Evolutionary conservation across 2,113 vertebrate species (phyloP).

Genomic region (Hepsetus odoe): DNA sequence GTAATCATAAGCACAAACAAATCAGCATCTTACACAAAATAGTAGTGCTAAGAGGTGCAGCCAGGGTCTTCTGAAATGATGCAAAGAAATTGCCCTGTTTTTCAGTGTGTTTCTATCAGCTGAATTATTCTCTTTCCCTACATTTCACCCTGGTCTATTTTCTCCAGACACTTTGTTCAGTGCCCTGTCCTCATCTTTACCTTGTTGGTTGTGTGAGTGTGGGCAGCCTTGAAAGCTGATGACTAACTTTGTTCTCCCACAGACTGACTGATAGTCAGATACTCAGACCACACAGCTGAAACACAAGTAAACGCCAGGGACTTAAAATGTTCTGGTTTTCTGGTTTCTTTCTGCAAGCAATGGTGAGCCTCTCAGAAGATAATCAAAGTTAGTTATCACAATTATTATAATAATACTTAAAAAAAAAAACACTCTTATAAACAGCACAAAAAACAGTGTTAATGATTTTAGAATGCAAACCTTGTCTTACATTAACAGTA

Average conservation of each 20-base stretch:
- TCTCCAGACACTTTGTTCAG: background rate
- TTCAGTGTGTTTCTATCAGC: background rate
- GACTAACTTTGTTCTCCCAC: constrained; percentile 27
- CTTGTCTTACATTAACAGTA: no score
- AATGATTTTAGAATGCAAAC: no score
- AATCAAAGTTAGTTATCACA: background rate
- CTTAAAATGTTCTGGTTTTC: background rate
- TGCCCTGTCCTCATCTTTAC: constrained; percentile 3
- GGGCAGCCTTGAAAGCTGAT: constrained; percentile 33
- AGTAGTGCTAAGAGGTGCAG: background rate
- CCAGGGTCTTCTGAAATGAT: background rate
- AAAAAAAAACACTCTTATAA: no score
- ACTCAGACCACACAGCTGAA: constrained; percentile 4
- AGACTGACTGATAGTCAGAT: constrained; percentile 37
- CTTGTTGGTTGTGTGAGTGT: constrained; percentile 22
- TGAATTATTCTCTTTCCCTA: background rate
- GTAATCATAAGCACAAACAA: constrained; percentile 40
- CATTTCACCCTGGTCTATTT: background rate
- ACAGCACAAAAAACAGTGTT: no score
- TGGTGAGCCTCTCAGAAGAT: background rate
- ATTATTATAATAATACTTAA: no score
- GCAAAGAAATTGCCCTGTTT: background rate
- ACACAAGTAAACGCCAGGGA: background rate
- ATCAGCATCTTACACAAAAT: background rate
- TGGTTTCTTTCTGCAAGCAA: background rate